Base-by-base conservation (phyloP, 2,888 invertebrate genomes). In the Pherbina coryleti region DNA sequence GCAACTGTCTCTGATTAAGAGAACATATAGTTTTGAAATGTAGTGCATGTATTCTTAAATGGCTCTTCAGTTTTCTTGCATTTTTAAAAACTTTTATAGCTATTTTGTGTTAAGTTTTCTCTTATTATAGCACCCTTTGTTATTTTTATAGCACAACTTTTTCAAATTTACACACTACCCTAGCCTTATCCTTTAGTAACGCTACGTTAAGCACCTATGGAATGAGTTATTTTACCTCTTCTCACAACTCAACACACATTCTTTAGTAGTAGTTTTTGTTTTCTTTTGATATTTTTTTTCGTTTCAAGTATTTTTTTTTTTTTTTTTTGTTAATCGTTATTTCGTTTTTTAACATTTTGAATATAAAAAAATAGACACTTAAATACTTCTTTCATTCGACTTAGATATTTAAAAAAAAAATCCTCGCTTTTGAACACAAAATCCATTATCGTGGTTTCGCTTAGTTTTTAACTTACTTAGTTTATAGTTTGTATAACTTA, bases 381-480 rank as follows among this genome's bases (percentile, higher is more conserved):
- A 64, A 64, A 34, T 64, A 64, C n/a, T 64, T 64, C 19, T 28
- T 34, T 34, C 17, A 64, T 34, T 64, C 62, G 25, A 17, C 44
- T 67, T 67, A 67, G 8, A 69, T 17, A 70, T 49, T 44, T 44
- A 14, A 67, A 67, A 44, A 44, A 44, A 19, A 51, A 19, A 5
- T 62, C 11, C 37, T 28, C 34, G 25, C 55, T 62, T 81, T 70
- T 80, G 81, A 81, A 80, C 81, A 81, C 81, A 81, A 76, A 79
- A 62, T 60, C 44, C 64, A n/a, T 64, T 3, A 31, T 31, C 14
- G 7, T 31, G 22, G n/a, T 5, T 55, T 55, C 19, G 55, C n/a
- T 55, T 55, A 19, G 8, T 64, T 31, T 31, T 4, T 31, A 31
- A 8, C 25, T 62, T 14, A n/a, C 17, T 44, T 66, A 25, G 49